phyloP scores from a whole-genome alignment of 1,140 invertebrate genomes.

The Drosophila ficusphila region DNA sequence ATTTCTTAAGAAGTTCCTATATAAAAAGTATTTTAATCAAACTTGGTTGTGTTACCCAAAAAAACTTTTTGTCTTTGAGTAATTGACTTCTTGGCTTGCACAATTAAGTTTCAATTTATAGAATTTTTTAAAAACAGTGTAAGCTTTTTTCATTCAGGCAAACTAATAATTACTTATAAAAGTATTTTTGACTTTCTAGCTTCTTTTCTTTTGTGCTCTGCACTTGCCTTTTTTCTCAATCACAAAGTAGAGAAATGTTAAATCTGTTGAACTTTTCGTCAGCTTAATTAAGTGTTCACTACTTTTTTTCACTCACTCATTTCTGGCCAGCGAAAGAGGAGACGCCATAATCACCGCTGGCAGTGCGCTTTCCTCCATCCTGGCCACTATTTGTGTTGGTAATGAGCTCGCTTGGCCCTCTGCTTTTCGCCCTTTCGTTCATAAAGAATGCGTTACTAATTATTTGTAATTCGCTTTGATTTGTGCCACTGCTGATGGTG shows the following conservation, averaged over 20 bases:
- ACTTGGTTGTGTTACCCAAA: too few species aligned
- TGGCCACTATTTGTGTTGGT: constrained; percentile 21
- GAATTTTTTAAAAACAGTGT: too few species aligned
- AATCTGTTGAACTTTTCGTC: constrained; percentile 34
- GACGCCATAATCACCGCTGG: constrained; percentile 54
- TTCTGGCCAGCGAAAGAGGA: constrained; percentile 12
- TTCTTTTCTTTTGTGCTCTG: neutral
- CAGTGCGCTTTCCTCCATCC: constrained; percentile 7
- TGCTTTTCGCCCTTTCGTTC: neutral
- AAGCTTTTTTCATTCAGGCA: neutral
- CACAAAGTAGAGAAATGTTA: constrained; percentile 5
- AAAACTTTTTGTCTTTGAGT: too few species aligned
- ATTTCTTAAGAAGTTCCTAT: too few species aligned
- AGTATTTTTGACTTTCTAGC: neutral
- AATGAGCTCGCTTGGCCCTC: constrained; percentile 49
- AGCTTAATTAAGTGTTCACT: constrained; percentile 61
- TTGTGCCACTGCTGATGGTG: constrained; percentile 18
- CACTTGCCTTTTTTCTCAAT: neutral
- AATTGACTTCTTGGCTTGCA: too few species aligned
- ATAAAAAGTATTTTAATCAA: too few species aligned
- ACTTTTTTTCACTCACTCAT: constrained; percentile 16
- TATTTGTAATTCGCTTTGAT: constrained; percentile 77
- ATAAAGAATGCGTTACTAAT: constrained; percentile 61
- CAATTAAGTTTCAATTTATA: too few species aligned
- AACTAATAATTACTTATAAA: neutral